phyloP scores from a whole-genome alignment of 2,888 invertebrate species.

The Athalia circularis region DNA sequence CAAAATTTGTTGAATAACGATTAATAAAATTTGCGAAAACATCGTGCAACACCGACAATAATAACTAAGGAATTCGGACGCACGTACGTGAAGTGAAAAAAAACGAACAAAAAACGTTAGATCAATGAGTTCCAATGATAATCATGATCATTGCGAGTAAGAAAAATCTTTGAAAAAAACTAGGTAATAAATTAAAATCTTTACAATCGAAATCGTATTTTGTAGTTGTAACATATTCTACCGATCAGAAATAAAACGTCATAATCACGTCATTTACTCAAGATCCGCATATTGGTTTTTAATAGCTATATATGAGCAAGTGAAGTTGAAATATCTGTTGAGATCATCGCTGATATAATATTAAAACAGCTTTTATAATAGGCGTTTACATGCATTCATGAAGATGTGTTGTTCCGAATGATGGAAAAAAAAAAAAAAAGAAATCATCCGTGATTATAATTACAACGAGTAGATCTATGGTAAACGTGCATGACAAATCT shows the following conservation, averaged over 20 bases:
- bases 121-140: too few species aligned
- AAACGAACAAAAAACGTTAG: too few species aligned
- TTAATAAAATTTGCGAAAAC: too few species aligned
- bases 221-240: neutral
- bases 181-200: neutral
- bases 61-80: too few species aligned
- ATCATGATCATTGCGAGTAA: too few species aligned
- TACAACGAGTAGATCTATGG: neutral
- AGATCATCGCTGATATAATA: slow-evolving; percentile 57
- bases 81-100: too few species aligned
- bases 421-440: slow-evolving; percentile 48
- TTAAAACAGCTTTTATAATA: slow-evolving; percentile 58
- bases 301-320: neutral
- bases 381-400: slow-evolving; percentile 61
- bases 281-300: neutral
- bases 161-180: neutral
- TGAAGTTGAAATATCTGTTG: slow-evolving; percentile 51
- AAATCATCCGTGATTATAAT: slow-evolving; percentile 1
- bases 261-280: slow-evolving; percentile 27
- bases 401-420: slow-evolving; percentile 47
- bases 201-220: slow-evolving; percentile 9
- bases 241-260: slow-evolving; percentile 6
- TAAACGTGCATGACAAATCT: neutral
- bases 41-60: too few species aligned
- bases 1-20: too few species aligned